Percentiles rank a stretch among this genome's conserved stretches.
phyloP scores from a whole-genome alignment of 2,888 invertebrate species.

The Aquatica leii region DNA sequence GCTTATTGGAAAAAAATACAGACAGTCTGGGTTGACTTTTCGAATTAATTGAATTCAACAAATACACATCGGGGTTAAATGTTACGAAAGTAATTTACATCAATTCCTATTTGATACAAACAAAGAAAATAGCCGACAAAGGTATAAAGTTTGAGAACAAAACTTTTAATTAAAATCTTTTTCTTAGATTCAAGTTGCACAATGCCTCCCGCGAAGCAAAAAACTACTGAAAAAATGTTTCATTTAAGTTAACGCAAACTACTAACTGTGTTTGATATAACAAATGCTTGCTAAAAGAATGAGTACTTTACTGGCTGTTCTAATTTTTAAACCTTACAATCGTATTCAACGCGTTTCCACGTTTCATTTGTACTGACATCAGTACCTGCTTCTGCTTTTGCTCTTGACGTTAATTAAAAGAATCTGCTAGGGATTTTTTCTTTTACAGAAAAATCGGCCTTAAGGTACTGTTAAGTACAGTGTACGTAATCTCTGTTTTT shows the following conservation, averaged over 20 bases:
- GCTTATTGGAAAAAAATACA: too few relatives aligned
- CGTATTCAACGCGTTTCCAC: constrained; percentile 4
- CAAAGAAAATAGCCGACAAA: too few relatives aligned
- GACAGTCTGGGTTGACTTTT: too few relatives aligned
- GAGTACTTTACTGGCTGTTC: neutral
- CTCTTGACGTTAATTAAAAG: constrained; percentile 21
- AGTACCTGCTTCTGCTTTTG: neutral
- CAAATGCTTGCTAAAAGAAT: constrained; percentile 13
- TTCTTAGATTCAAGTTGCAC: neutral
- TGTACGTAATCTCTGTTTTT: constrained; percentile 24
- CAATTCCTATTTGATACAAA: too few relatives aligned
- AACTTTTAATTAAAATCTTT: too few relatives aligned
- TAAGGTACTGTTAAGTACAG: constrained; percentile 12
- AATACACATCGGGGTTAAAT: too few relatives aligned
- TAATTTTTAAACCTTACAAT: constrained; percentile 8
- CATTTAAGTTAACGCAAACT: constrained; percentile 4
- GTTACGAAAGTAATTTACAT: too few relatives aligned
- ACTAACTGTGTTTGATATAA: neutral
- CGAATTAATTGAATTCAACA: too few relatives aligned
- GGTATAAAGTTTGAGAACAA: too few relatives aligned
- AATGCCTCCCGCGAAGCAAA: neutral
- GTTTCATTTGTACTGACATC: neutral
- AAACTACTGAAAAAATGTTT: constrained; percentile 3
- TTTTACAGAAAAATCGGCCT: neutral
- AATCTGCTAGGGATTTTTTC: constrained; percentile 8